A percentile compares a stretch with the other conserved stretches of the same genome.
Evolutionary conservation across 2,888 invertebrate genomes (phyloP).

Genomic region (Sinodicranocentrus sp.): DNA sequence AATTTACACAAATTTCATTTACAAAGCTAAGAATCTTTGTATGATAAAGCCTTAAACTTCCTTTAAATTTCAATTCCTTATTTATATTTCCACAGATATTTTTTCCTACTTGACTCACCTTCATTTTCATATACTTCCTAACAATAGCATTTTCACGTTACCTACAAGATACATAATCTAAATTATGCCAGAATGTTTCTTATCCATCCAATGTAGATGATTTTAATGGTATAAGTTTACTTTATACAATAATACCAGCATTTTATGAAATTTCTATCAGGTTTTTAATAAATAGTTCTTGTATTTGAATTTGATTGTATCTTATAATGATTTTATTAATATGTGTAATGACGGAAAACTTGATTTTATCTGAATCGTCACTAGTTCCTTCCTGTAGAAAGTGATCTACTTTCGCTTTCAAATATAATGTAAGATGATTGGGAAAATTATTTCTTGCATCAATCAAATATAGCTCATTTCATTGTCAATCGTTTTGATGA

Average conservation of each 20-base stretch:
- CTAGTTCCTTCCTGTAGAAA: conserved; percentile 43
- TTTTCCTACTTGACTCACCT: too few relatives aligned
- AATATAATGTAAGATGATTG: too few relatives aligned
- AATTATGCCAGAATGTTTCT: too few relatives aligned
- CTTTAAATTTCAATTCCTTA: conserved; percentile 15
- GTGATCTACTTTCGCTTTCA: neutral
- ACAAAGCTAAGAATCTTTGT: too few relatives aligned
- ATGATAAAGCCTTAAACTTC: too few relatives aligned
- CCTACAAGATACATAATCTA: neutral
- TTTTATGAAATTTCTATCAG: conserved; percentile 52
- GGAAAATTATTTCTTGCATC: too few relatives aligned
- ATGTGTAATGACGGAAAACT: conserved; percentile 53
- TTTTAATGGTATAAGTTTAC: neutral
- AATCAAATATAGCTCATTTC: conserved; percentile 46
- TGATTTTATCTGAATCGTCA: conserved; percentile 49
- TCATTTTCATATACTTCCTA: too few relatives aligned
- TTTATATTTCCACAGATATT: too few relatives aligned
- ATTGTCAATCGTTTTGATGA: conserved; percentile 43
- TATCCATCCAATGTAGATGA: neutral
- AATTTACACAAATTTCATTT: neutral
- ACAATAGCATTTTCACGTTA: neutral
- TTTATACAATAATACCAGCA: conserved; percentile 8
- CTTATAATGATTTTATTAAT: conserved; percentile 10
- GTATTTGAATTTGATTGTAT: neutral
- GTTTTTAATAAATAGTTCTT: conserved; percentile 28